Evolutionary conservation across 53 echinoderm and acorn worm species (phyloP).

Genomic region (Crossaster papposus): DNA sequence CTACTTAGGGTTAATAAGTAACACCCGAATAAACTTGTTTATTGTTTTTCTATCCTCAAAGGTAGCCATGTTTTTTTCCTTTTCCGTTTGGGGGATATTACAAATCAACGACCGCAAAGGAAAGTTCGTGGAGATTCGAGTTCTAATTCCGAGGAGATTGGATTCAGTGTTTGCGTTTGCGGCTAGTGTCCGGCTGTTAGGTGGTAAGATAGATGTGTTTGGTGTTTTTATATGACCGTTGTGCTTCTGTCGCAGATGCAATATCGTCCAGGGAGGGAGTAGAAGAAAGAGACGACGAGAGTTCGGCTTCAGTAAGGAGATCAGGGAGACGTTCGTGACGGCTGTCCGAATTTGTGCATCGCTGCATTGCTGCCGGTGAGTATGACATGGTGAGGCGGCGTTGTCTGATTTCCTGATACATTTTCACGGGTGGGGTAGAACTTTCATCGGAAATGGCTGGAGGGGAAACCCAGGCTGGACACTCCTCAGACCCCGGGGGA

Average conservation of each 20-base stretch:
- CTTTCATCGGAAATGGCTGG: not conserved
- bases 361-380: not conserved
- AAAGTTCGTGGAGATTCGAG: not conserved
- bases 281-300: not conserved
- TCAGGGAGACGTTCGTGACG: not conserved
- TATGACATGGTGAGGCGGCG: not conserved
- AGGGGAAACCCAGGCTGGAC: not conserved
- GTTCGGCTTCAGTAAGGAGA: slow-evolving; percentile 4
- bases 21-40: slow-evolving; percentile 4
- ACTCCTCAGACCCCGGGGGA: not conserved
- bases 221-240: not conserved
- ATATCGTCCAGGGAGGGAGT: not conserved
- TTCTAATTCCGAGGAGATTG: not conserved
- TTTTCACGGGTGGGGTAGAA: not conserved
- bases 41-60: not conserved
- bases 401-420: not conserved
- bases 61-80: not conserved
- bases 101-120: not conserved
- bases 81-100: not conserved
- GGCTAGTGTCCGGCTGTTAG: not conserved
- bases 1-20: slow-evolving; percentile 40
- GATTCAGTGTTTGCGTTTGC: not conserved
- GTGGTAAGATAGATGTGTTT: not conserved
- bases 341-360: not conserved
- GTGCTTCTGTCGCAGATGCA: not conserved